These are phyloP conservation scores for Ylistrum balloti DNA, from an alignment of 1,140 invertebrate genomes.

Conservation along the genomic window DNA sequence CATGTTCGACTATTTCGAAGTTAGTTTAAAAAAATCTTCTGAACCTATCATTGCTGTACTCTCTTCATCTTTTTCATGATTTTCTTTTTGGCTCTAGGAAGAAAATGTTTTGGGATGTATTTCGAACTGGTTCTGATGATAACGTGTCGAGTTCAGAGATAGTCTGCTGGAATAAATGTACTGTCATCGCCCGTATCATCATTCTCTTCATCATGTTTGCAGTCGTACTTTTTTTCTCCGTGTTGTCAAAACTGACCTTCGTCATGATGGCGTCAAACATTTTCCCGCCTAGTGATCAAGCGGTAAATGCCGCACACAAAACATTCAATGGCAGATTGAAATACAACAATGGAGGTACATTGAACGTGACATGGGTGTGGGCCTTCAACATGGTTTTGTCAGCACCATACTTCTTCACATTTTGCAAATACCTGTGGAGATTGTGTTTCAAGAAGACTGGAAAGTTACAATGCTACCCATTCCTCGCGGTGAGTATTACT, in stretches of 20 bases:
- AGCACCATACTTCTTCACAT: conserved; percentile 70
- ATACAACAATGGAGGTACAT: background rate
- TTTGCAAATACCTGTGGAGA: conserved; percentile 63
- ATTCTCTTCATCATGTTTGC: conserved; percentile 49
- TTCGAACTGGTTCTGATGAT: conserved; percentile 57
- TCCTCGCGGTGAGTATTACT: conserved; percentile 72
- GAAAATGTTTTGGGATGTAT: conserved; percentile 53
- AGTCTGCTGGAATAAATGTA: conserved; percentile 54
- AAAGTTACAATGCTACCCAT: conserved; percentile 49
- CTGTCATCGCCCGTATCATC: conserved; percentile 48
- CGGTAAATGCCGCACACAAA: background rate
- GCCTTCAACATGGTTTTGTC: conserved; percentile 67
- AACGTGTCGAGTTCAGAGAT: conserved; percentile 59
- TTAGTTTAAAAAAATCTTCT: too few relatives aligned
- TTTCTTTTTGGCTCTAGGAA: background rate
- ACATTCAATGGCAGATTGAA: conserved; percentile 41
- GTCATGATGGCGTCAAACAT: conserved; percentile 59
- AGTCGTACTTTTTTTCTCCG: conserved; percentile 47
- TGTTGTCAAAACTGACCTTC: conserved; percentile 60
- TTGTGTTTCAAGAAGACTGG: conserved; percentile 71
- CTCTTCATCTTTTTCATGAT: too few relatives aligned
- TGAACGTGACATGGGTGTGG: conserved; percentile 73
- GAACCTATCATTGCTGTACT: too few relatives aligned
- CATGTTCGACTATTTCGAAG: too few relatives aligned
- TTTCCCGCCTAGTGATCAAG: background rate